These are phyloP conservation scores for Volucella bombylans DNA, from an alignment of 2,888 invertebrate genomes.

Conservation along the genomic window DNA sequence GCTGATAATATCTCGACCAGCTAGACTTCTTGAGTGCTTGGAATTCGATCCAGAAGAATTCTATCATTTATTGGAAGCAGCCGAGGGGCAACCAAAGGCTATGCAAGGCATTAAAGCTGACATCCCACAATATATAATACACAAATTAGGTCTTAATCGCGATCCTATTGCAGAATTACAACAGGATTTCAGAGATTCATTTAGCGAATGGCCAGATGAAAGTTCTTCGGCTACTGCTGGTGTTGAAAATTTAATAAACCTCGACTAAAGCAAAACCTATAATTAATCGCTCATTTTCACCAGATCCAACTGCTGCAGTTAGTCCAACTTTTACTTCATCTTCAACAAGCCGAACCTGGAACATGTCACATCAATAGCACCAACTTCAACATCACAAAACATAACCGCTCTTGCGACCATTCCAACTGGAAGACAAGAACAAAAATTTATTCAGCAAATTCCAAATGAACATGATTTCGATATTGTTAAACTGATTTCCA, in stretches of 20 bases:
- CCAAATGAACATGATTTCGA: constrained; percentile 98
- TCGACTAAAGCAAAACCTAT: constrained; percentile 29
- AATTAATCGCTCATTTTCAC: constrained; percentile 14
- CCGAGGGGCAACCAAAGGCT: constrained; percentile 93
- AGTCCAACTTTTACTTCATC: not conserved
- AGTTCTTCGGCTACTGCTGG: constrained; percentile 21
- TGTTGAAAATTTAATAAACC: constrained; percentile 52
- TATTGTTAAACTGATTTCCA: constrained; percentile 97
- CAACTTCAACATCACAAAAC: constrained; percentile 2
- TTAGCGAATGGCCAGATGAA: constrained; percentile 66
- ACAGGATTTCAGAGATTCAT: constrained; percentile 83
- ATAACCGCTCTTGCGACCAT: constrained; percentile 12
- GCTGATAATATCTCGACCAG: constrained; percentile 97
- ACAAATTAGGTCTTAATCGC: constrained; percentile 96
- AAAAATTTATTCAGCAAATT: constrained; percentile 82
- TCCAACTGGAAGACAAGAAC: constrained; percentile 74
- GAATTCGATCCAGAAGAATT: constrained; percentile 99
- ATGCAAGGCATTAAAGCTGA: constrained; percentile 94
- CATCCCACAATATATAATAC: constrained; percentile 98
- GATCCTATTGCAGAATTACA: constrained; percentile 94
- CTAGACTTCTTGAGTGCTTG: constrained; percentile 96
- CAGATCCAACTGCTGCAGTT: not conserved
- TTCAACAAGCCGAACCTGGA: not conserved
- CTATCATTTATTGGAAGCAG: constrained; percentile 97
- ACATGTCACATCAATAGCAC: not conserved